These are phyloP conservation scores for Meghimatium bilineatum DNA, from an alignment of 2,888 invertebrate genomes.

Conservation along the genomic window DNA sequence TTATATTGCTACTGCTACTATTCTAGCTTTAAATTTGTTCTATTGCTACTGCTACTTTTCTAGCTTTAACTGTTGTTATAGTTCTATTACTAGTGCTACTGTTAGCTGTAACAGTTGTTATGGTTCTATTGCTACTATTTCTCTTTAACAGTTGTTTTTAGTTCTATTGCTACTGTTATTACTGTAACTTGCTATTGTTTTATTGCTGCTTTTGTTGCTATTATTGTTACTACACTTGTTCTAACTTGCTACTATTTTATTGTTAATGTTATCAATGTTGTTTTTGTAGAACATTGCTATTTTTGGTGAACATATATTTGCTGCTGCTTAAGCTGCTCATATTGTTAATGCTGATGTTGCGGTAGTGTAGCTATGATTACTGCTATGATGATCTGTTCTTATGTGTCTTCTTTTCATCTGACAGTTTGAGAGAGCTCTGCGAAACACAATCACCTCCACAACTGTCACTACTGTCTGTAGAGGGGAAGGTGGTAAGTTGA, in stretches of 20 bases:
- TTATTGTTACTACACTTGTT: background rate
- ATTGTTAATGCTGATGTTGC: background rate
- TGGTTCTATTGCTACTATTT: too few species aligned
- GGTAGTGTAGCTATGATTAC: background rate
- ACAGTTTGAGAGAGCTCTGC: conserved; percentile 91
- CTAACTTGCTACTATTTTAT: background rate
- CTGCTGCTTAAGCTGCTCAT: background rate
- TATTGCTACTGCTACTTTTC: too few species aligned
- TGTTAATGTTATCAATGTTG: background rate
- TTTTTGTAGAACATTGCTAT: background rate
- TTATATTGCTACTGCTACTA: too few species aligned
- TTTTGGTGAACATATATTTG: background rate
- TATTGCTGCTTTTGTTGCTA: too few species aligned
- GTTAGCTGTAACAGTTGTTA: too few species aligned
- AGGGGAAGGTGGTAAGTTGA: conserved; percentile 64
- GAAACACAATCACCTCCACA: conserved; percentile 90
- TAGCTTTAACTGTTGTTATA: too few species aligned
- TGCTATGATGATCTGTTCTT: background rate
- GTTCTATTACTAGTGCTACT: too few species aligned
- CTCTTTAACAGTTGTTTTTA: too few species aligned
- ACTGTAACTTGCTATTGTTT: too few species aligned
- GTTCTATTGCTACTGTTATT: too few species aligned
- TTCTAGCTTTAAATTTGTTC: too few species aligned
- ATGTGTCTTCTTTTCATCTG: conserved; percentile 46
- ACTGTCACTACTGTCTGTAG: conserved; percentile 85